phyloP scores from a whole-genome alignment of 2,888 invertebrate species.

The Apodemia hepburni region DNA sequence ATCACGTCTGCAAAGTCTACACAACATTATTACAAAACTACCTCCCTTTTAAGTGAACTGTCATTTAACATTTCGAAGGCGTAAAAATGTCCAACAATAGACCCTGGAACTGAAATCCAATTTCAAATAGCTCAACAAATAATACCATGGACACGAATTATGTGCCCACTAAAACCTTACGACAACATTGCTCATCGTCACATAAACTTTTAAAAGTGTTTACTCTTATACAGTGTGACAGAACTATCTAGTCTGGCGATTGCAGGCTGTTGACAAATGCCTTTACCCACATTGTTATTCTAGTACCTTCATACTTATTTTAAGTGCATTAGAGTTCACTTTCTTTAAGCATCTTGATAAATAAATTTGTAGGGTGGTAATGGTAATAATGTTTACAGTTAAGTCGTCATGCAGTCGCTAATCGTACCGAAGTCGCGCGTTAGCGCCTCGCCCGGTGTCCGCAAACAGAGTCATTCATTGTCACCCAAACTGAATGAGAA shows the following conservation, averaged over 20 bases:
- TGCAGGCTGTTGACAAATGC: constrained; percentile 51
- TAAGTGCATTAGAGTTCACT: constrained; percentile 35
- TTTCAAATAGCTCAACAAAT: constrained; percentile 60
- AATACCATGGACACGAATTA: constrained; percentile 64
- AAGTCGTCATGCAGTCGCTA: constrained; percentile 71
- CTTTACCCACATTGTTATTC: constrained; percentile 28
- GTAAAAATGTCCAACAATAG: constrained; percentile 51
- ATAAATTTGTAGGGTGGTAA: constrained; percentile 42
- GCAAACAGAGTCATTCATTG: constrained; percentile 71
- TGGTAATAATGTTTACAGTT: constrained; percentile 77
- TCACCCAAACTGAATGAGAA: constrained; percentile 59
- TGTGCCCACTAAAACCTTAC: constrained; percentile 67
- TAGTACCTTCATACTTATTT: constrained; percentile 31
- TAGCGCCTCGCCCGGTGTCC: constrained; percentile 78
- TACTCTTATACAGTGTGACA: constrained; percentile 59
- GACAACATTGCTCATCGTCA: constrained; percentile 71
- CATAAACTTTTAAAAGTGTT: constrained; percentile 78
- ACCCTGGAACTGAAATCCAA: constrained; percentile 50
- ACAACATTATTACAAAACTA: not conserved
- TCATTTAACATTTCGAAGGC: constrained; percentile 50
- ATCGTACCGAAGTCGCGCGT: constrained; percentile 66
- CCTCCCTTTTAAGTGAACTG: constrained; percentile 14
- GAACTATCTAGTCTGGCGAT: constrained; percentile 65
- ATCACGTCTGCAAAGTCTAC: constrained; percentile 25
- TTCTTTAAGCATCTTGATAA: constrained; percentile 30